Evolutionary conservation across 2,113 vertebrate genomes (phyloP), one percentile per base, ranked within the genome.

Genomic region (Cebidichthys violaceus): DNA sequence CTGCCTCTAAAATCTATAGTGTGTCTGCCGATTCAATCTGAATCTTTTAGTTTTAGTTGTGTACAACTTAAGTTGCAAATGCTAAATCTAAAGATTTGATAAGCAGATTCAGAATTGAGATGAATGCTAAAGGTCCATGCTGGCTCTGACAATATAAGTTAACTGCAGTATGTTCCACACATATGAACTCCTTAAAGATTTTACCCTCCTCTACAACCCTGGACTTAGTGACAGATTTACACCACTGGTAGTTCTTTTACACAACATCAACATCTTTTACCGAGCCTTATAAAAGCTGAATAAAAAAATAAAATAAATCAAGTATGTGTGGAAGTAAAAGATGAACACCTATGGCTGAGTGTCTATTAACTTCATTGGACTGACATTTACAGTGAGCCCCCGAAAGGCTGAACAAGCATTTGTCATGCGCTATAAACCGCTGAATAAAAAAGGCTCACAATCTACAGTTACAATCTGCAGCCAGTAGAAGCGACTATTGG

Each of bases 331-430:
- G n/a, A 54, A 20, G 3, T n/a, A 15, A 15, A 37, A 65, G 70
- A 73, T 41, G 59, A 78, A 39, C 5, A 20, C 24, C 52, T 72
- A 7, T 29, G 66, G 73, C 74, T 54, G 59, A 83, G 57, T 47
- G 68, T 83, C 66, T 68, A 37, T 43, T 66, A 70, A 78, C 50
- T 50, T 52, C 82, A 74, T 45, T 14, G 20, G 39, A 47, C 9
- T 79, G 86, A 88, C 88, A 89, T 89, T 92, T 86, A 89, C 83
- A 84, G 75, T 41, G 27, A 79, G 73, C 70, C 67, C 59, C 70
- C 64, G 54, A 82, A 82, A 75, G 75, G 86, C 86, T 86, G 75
- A 86, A 81, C 85, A 79, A 88, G 79, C 83, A 45, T 74, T 86
- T 45, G 45, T 79, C 60, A 70, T 50, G 78, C 84, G 79, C 84